phyloP scores from a whole-genome alignment of 2,888 invertebrate genomes.

The Troglohyphantes excavatus region DNA sequence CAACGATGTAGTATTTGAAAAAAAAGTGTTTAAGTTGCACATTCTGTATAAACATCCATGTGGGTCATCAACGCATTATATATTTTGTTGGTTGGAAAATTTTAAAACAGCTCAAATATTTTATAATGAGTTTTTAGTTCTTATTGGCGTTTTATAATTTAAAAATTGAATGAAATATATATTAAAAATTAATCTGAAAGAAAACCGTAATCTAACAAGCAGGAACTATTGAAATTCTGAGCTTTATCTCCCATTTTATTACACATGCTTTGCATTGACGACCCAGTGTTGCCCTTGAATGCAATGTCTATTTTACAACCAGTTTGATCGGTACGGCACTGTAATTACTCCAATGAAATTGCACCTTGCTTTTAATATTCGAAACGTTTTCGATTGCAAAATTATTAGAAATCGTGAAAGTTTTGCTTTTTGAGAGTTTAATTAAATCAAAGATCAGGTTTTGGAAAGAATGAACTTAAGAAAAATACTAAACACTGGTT shows the following conservation, averaged over 20 bases:
- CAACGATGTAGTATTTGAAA: too few species aligned
- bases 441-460: too few species aligned
- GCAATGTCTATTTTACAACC: neutral
- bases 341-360: neutral
- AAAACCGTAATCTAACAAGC: neutral
- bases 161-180: too few species aligned
- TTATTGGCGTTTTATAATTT: too few species aligned
- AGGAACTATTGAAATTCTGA: neutral
- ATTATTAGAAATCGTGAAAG: neutral
- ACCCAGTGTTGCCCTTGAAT: neutral
- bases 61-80: too few species aligned
- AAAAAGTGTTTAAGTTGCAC: too few species aligned
- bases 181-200: neutral
- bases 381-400: neutral
- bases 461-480: too few species aligned
- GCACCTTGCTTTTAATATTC: neutral
- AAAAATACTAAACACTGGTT: neutral
- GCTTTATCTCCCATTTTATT: neutral
- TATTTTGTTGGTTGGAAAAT: too few species aligned
- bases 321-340: neutral
- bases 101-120: too few species aligned
- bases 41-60: too few species aligned
- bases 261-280: conserved; percentile 1
- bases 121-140: too few species aligned
- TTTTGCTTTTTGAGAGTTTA: neutral